Percentiles rank a stretch among this genome's conserved stretches.
These are phyloP conservation scores for Bambusicola thoracicus DNA, from an alignment of 2,113 vertebrate genomes.

Conservation along the genomic window DNA sequence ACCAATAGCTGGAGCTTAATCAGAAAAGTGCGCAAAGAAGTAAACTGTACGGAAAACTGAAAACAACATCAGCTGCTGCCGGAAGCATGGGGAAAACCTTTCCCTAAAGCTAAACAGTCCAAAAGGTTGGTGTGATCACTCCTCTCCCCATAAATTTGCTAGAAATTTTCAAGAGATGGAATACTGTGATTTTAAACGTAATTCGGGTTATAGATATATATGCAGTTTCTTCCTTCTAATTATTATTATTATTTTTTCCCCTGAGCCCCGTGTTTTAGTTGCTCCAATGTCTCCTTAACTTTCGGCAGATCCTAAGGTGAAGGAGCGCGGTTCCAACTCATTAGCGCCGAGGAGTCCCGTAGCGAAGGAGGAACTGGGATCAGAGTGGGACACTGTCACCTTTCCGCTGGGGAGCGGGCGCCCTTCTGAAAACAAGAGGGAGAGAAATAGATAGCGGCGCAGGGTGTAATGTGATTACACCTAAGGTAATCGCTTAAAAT, in stretches of 20 bases:
- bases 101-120: not conserved
- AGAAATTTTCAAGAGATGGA: not conserved
- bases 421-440: not conserved
- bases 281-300: conserved; percentile 15
- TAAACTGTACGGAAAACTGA: conserved; percentile 48
- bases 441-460: not conserved
- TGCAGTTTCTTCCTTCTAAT: accelerated
- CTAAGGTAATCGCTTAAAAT: conserved; percentile 59
- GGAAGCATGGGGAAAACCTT: conserved; percentile 4
- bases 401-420: not conserved
- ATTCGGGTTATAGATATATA: no score
- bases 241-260: no score
- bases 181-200: not conserved
- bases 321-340: not conserved
- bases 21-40: conserved; percentile 54
- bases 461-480: conserved; percentile 45
- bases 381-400: conserved; percentile 12
- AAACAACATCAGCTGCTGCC: conserved; percentile 29
- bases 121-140: not conserved
- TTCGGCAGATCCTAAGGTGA: conserved; percentile 23
- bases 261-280: not conserved
- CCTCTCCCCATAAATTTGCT: not conserved
- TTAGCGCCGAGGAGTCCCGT: not conserved
- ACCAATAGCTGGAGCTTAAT: conserved; percentile 24
- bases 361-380: not conserved